These are phyloP conservation scores for Microctonus aethiopoides DNA, from an alignment of 2,888 invertebrate genomes.

Conservation along the genomic window DNA sequence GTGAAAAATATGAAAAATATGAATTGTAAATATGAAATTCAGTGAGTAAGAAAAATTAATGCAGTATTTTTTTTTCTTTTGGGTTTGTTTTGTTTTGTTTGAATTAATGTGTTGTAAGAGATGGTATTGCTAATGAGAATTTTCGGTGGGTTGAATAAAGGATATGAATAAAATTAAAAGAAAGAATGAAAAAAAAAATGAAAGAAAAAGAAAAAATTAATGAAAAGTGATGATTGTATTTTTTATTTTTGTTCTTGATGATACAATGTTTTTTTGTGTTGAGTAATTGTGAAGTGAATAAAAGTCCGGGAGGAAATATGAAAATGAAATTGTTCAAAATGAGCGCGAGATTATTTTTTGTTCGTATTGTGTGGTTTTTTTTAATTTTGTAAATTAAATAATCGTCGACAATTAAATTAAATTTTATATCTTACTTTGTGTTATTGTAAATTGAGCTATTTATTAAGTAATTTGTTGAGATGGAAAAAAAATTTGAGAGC, in stretches of 20 bases:
- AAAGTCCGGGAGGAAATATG: not conserved
- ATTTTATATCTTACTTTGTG: not conserved
- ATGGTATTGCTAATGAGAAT: not conserved
- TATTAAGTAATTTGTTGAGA: no score
- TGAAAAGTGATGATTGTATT: not conserved
- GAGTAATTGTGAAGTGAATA: slow-evolving; percentile 4
- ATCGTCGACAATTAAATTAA: slow-evolving; percentile 16
- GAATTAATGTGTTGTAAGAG: not conserved
- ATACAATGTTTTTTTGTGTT: not conserved
- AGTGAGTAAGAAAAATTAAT: not conserved
- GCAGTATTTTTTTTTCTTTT: not conserved
- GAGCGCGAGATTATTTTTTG: not conserved
- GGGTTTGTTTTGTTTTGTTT: not conserved
- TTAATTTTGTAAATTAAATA: slow-evolving; percentile 16
- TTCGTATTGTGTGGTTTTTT: not conserved
- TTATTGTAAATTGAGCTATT: not conserved
- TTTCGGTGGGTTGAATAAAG: not conserved
- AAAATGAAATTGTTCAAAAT: not conserved
- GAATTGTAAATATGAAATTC: not conserved
- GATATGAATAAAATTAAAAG: no score
- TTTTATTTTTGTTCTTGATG: not conserved
- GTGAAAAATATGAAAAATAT: not conserved
- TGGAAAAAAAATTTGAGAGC: no score
- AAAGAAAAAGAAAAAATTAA: not conserved
- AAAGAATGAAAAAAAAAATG: no score